Conservation (phyloP, 2,113 vertebrate species). For the Myodes glareolus region DNA sequence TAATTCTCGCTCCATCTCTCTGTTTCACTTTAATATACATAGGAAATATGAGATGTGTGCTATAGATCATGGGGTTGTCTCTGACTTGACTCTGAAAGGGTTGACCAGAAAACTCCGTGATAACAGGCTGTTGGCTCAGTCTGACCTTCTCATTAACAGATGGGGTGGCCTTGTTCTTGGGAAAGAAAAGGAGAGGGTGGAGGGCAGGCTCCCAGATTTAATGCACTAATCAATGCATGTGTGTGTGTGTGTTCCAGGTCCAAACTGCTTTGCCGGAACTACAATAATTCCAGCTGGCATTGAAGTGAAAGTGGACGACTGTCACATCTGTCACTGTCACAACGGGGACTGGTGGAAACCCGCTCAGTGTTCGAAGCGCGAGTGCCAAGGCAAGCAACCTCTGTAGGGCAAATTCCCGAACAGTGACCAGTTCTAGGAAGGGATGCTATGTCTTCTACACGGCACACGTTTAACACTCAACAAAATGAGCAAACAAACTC, state of each 20-base stretch:
- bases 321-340: conserved; percentile 99
- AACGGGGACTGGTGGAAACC: conserved; percentile 99
- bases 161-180: neutral
- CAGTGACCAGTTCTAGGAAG: conserved; percentile 67
- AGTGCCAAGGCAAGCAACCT: conserved; percentile 97
- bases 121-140: neutral
- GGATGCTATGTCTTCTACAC: conserved; percentile 33
- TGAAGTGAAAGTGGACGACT: conserved; percentile 99
- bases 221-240: conserved; percentile 68
- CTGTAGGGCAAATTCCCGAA: conserved; percentile 87
- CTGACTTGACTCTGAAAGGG: neutral
- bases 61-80: neutral
- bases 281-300: conserved; percentile 99
- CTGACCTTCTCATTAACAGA: neutral
- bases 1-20: neutral
- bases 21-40: neutral
- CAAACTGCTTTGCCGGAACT: conserved; percentile 99
- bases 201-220: neutral
- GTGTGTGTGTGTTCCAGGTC: conserved; percentile 91
- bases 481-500: conserved; percentile 62
- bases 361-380: conserved; percentile 96
- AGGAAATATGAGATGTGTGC: neutral
- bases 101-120: neutral
- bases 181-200: neutral
- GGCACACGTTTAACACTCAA: conserved; percentile 64